These are phyloP conservation scores for Sylvilagus floridanus DNA, from an alignment of 2,797 vertebrate species.

Conservation along the genomic window DNA sequence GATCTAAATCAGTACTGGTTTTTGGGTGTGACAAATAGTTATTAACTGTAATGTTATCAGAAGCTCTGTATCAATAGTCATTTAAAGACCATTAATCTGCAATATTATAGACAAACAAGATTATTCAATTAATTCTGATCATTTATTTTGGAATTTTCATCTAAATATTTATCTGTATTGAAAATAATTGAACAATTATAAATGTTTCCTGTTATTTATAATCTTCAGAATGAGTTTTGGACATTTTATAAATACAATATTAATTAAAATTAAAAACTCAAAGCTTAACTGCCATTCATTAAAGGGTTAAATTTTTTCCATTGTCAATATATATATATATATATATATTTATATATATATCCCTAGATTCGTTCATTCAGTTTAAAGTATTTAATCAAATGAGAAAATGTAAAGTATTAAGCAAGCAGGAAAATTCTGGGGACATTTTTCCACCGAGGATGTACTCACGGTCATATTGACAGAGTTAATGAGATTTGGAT, in stretches of 20 bases:
- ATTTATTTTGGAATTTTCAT: neutral
- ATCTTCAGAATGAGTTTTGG: neutral
- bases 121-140: neutral
- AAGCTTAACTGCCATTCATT: neutral
- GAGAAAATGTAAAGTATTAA: conserved; percentile 69
- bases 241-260: neutral
- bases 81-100: neutral
- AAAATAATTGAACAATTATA: neutral
- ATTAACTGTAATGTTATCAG: neutral
- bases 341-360: neutral
- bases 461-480: conserved; percentile 63
- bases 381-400: conserved; percentile 80
- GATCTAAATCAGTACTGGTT: neutral
- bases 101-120: neutral
- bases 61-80: neutral
- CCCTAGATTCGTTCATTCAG: conserved; percentile 68
- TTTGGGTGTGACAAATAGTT: neutral
- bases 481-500: conserved; percentile 82
- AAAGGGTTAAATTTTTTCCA: conserved; percentile 48
- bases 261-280: neutral
- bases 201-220: neutral
- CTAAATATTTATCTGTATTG: neutral
- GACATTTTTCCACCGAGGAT: conserved; percentile 69
- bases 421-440: conserved; percentile 72
- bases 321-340: neutral